A percentile compares a stretch with the other conserved stretches of the same genome.
Evolutionary conservation across 2,797 vertebrate genomes (phyloP).

Genomic region (Distichodus sexfasciatus): DNA sequence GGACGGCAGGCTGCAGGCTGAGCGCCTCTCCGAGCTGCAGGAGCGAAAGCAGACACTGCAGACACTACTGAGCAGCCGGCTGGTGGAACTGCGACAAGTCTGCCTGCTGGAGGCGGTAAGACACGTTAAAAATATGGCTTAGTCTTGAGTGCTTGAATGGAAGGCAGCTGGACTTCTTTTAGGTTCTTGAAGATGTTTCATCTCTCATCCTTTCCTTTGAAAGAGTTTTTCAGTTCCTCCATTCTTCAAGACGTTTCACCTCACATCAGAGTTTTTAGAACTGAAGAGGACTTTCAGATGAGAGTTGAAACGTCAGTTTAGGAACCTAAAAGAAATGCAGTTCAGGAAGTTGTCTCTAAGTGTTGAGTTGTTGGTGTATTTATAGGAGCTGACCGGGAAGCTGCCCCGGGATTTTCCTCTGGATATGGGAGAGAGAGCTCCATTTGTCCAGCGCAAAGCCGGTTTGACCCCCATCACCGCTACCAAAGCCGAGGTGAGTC

Average conservation of each 20-base stretch:
- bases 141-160: too few species aligned
- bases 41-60: slow-evolving; percentile 82
- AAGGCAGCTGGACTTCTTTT: too few species aligned
- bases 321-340: too few species aligned
- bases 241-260: too few species aligned
- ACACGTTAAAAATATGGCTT: too few species aligned
- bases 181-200: too few species aligned
- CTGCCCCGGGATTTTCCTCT: slow-evolving; percentile 82
- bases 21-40: slow-evolving; percentile 76
- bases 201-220: too few species aligned
- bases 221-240: too few species aligned
- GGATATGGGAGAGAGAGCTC: slow-evolving; percentile 83
- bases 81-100: slow-evolving; percentile 82
- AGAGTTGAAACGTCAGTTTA: too few species aligned
- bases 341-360: neutral
- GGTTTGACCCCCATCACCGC: slow-evolving; percentile 55
- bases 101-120: slow-evolving; percentile 85
- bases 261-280: too few species aligned
- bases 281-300: too few species aligned
- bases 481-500: slow-evolving; percentile 71
- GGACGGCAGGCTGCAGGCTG: slow-evolving; percentile 75
- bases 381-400: slow-evolving; percentile 86
- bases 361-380: slow-evolving; percentile 19
- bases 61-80: slow-evolving; percentile 77
- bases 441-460: slow-evolving; percentile 75